Conservation (phyloP, 2,113 vertebrate genomes). For the Lampris megalopsis region DNA sequence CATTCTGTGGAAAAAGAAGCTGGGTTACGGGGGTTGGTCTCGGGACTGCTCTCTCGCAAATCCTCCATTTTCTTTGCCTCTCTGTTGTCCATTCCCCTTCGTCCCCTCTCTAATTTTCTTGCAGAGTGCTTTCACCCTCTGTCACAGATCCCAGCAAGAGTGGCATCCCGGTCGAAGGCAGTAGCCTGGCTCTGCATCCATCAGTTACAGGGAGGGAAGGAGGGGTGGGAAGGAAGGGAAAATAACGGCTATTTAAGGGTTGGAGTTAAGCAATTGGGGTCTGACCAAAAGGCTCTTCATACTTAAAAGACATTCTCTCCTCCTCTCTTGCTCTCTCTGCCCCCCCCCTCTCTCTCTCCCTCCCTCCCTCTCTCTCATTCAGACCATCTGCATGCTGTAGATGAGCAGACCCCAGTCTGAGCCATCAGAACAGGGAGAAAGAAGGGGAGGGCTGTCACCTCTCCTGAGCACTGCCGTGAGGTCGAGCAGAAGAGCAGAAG, state of each 20-base stretch:
- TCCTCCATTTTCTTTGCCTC: constrained; percentile 51
- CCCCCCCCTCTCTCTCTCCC: constrained; percentile 27
- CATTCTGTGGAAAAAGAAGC: constrained; percentile 28
- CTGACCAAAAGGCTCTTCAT: constrained; percentile 72
- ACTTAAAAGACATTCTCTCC: constrained; percentile 69
- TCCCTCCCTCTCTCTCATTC: constrained; percentile 38
- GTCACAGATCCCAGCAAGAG: constrained; percentile 60
- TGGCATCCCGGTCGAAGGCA: constrained; percentile 71
- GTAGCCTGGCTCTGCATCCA: constrained; percentile 61
- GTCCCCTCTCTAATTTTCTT: constrained; percentile 58
- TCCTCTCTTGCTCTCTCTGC: constrained; percentile 29
- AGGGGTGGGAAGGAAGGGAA: constrained; percentile 29
- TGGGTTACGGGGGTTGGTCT: constrained; percentile 31
- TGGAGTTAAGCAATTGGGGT: constrained; percentile 68
- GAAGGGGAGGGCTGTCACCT: constrained; percentile 57
- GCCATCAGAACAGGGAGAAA: constrained; percentile 44
- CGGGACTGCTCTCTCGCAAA: constrained; percentile 26
- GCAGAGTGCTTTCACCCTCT: constrained; percentile 48
- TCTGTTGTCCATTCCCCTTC: constrained; percentile 43
- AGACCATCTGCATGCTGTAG: constrained; percentile 10
- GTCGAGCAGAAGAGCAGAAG: constrained; percentile 27
- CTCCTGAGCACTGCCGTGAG: constrained; percentile 50
- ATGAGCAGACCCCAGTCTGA: constrained; percentile 52
- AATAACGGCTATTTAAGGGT: constrained; percentile 70
- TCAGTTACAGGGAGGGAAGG: constrained; percentile 57